Evolutionary conservation across 2,113 vertebrate species (phyloP), one percentile per base, ranked within the genome.

Genomic region (Macaca nemestrina): DNA sequence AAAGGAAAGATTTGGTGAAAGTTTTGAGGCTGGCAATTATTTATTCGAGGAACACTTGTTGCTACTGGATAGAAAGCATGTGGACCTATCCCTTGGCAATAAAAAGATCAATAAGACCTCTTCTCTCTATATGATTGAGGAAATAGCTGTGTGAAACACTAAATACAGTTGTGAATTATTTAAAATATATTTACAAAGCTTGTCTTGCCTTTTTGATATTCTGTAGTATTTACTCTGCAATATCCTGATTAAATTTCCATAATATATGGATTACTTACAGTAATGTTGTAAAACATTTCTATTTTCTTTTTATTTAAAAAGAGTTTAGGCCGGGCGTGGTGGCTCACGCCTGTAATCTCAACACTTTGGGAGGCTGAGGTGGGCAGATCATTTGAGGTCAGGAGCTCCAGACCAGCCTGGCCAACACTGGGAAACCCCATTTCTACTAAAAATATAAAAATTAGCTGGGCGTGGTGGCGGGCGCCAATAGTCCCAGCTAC

Each of bases 221-320:
- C 81, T 90, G 6, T 32, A 61, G 13, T 78, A 55, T 76, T 93
- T 93, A 87, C 55, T 93, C 43, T 55, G 50, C 22, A 94, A 48
- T 72, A 88, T 95, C 70, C 22, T 84, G 32, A 91, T 75, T 50
- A 50, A 73, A 23, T 91, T 95, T 89, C 23, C 35, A 48, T 50
- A 72, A 72, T 30, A 72, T 73, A 32, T 35, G 27, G 14, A 40
- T 50, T 83, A 9, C 50, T 93, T 35, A 50, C 83, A 91, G 76
- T 64, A 64, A 83, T n/a, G 38, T 55, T 93, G 88, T 9, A 68
- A 55, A 95, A 18, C 43, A 38, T 32, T 61, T 84, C 61, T 59
- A 18, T 87, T 94, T 80, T 95, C 55, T 91, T 80, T 88, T 25
- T 27, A 17, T 90, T 92, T 75, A 22, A 78, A 90, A 93, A 76